Evolutionary conservation across 2,888 invertebrate species (phyloP).

Genomic region (Apocheima hispidaria): DNA sequence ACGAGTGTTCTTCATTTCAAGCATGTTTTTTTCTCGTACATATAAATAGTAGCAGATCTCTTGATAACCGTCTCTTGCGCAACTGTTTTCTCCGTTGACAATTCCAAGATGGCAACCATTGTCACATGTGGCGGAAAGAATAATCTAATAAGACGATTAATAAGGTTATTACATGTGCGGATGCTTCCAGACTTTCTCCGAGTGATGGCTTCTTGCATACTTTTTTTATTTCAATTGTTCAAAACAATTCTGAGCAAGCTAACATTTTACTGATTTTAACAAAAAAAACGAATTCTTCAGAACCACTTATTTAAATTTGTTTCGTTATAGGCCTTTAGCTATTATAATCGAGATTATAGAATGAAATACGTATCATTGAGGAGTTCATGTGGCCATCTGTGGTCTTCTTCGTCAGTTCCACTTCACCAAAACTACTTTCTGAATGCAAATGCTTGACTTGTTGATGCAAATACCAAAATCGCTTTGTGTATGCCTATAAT

Average conservation of each 20-base stretch:
- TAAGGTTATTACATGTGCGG: constrained; percentile 70
- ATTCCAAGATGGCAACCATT: constrained; percentile 50
- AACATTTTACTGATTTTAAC: no score
- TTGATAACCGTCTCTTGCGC: constrained; percentile 60
- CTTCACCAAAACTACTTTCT: no score
- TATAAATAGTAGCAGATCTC: constrained; percentile 27
- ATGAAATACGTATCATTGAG: no score
- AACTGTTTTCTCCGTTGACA: constrained; percentile 65
- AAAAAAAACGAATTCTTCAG: no score
- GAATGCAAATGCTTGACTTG: no score
- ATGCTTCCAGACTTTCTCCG: constrained; percentile 56
- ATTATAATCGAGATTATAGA: no score
- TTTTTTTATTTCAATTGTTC: constrained; percentile 1
- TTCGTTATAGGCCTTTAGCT: no score
- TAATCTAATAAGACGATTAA: constrained; percentile 63
- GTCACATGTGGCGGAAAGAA: constrained; percentile 60
- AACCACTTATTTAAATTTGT: no score
- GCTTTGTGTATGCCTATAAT: no score
- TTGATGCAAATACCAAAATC: no score
- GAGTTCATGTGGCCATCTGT: no score
- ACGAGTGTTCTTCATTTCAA: not conserved
- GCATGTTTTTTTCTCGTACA: not conserved
- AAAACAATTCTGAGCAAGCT: not conserved
- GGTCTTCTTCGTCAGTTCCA: no score
- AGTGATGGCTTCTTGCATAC: not conserved